These are phyloP conservation scores for Labroides dimidiatus DNA, from an alignment of 2,797 vertebrate species.

Conservation along the genomic window DNA sequence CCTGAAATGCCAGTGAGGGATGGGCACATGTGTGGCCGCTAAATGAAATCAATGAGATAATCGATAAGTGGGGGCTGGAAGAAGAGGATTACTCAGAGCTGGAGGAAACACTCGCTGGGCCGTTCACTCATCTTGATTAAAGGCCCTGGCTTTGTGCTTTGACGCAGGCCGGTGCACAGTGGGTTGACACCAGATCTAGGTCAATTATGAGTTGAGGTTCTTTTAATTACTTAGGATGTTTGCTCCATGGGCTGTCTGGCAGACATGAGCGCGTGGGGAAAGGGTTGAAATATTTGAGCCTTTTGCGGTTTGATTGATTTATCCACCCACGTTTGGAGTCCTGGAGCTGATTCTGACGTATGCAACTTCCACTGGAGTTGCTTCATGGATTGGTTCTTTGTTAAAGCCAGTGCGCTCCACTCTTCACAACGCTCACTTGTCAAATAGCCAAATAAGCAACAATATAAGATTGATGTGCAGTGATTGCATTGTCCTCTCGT, in stretches of 20 bases:
- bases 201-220: conserved; percentile 62
- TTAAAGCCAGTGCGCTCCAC: conserved; percentile 6
- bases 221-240: conserved; percentile 65
- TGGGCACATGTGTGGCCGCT: conserved; percentile 47
- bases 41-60: conserved; percentile 78
- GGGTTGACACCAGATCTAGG: conserved; percentile 58
- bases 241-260: conserved; percentile 30
- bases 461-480: conserved; percentile 35
- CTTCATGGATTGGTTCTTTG: conserved; percentile 19
- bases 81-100: conserved; percentile 71
- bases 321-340: conserved; percentile 20
- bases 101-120: conserved; percentile 61
- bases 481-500: too few species aligned
- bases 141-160: conserved; percentile 49
- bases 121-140: conserved; percentile 78
- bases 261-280: conserved; percentile 12
- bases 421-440: conserved; percentile 3
- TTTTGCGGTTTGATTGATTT: conserved; percentile 44
- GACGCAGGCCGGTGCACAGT: conserved; percentile 22
- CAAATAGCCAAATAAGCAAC: conserved; percentile 29
- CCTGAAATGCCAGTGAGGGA: conserved; percentile 58
- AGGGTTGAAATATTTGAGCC: conserved; percentile 29
- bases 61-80: conserved; percentile 68
- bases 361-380: background rate
- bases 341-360: conserved; percentile 5